Evolutionary conservation across 2,797 vertebrate genomes (phyloP), one percentile per base, ranked within the genome.

Genomic region (Potorous gilbertii): DNA sequence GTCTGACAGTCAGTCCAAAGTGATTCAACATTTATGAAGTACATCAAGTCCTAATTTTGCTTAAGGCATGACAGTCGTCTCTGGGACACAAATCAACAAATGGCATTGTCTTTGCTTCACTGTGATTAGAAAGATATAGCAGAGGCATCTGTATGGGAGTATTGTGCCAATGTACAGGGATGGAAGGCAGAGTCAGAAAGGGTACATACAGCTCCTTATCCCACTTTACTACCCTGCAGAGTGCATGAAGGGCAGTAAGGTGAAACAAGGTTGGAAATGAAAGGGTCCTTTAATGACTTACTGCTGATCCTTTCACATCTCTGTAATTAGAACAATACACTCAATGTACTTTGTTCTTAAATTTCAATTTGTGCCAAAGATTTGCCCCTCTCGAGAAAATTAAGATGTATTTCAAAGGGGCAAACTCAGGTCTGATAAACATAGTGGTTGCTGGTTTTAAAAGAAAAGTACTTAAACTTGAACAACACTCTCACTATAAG

Each of bases 281-380:
- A 87, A 50, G 40, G 40, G 40, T 87, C 40, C 40, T 87, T 56
- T 24, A 46, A 46, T 50, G 40, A 87, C 40, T 87, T 87, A 87
- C 74, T 87, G 74, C 74, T 87, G 74, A 87, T 87, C 66, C 66
- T 81, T 81, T 81, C n/a, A 81, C 66, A 81, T 81, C n/a, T 40
- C 21, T 87, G 40, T 87, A 50, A 87, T 87, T 50, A 87, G 74
- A 87, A 87, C 74, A 87, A 87, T 50, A 87, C 9, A 87, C 6
- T 27, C 74, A 1, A 11, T 50, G 3, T 46, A 27, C 40, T 93
- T 54, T 74, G 66, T 62, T 92, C 2, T 91, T 93, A 66, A 46
- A 93, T 52, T 94, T 46, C 81, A 92, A 55, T n/a, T 56, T 92
- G n/a, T 59, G 90, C 52, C 27, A 56, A 95, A 54, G 50, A 18